phyloP scores from a whole-genome alignment of 2,113 vertebrate species.

The Callaeas wilsoni region DNA sequence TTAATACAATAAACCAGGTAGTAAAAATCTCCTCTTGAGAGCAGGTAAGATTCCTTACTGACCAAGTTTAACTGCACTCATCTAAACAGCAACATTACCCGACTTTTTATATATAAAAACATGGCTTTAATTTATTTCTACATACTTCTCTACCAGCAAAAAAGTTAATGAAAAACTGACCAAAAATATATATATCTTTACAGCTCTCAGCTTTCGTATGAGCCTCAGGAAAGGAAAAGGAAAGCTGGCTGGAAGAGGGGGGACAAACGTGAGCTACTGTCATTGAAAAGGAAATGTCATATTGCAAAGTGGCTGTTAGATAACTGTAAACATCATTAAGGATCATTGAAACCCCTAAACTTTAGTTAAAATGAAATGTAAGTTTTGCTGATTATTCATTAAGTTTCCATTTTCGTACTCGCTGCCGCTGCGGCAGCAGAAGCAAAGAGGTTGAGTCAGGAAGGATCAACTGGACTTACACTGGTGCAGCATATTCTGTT shows the following conservation, averaged over 20 bases:
- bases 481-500: not conserved
- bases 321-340: conserved; percentile 78
- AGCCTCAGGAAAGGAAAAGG: conserved; percentile 60
- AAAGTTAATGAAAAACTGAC: conserved; percentile 75
- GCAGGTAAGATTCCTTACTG: conserved; percentile 66
- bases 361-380: conserved; percentile 52
- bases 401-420: not conserved
- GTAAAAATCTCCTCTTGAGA: conserved; percentile 70
- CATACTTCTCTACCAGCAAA: conserved; percentile 73
- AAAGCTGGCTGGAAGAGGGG: conserved; percentile 46
- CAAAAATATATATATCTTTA: conserved; percentile 78
- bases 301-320: conserved; percentile 75
- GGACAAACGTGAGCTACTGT: conserved; percentile 2
- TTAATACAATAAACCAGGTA: conserved; percentile 77
- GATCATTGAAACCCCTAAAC: conserved; percentile 52
- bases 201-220: conserved; percentile 66
- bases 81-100: conserved; percentile 75
- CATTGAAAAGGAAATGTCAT: conserved; percentile 59
- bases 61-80: conserved; percentile 71
- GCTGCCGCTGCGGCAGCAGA: not conserved
- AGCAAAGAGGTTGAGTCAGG: not conserved
- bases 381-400: conserved; percentile 20
- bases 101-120: conserved; percentile 78
- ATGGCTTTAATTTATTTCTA: conserved; percentile 81
- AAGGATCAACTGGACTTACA: not conserved